Conservation (phyloP, 2,888 invertebrate genomes). For the Pristionchus fissidentatus region DNA sequence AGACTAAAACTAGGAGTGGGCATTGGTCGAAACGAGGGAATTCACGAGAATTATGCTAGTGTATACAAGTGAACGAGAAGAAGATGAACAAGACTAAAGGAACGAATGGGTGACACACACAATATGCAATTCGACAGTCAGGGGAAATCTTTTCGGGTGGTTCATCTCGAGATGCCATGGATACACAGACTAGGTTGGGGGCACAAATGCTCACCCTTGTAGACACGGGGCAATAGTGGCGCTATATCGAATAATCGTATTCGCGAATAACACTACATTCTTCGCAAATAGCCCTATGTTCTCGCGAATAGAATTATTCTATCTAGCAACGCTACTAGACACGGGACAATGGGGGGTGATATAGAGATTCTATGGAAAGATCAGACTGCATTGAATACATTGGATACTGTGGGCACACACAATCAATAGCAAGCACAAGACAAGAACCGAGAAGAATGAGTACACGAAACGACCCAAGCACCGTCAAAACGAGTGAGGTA, state of each 20-base stretch:
- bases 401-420: neutral
- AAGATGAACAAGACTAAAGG: no score
- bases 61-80: no score
- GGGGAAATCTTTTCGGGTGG: neutral
- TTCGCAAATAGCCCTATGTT: no score
- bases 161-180: neutral
- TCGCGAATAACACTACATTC: no score
- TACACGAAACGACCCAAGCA: constrained; percentile 14
- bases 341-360: no score
- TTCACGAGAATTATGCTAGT: no score
- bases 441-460: neutral
- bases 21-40: no score
- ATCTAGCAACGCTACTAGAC: neutral
- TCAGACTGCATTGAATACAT: constrained; percentile 22
- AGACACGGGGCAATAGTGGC: neutral
- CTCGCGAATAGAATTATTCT: neutral
- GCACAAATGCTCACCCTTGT: constrained; percentile 16
- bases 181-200: constrained; percentile 1
- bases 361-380: no score
- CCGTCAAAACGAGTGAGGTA: neutral
- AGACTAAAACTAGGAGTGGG: no score
- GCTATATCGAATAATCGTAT: no score
- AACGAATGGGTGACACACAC: no score
- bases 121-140: neutral
- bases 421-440: neutral